Evolutionary conservation across 2,888 invertebrate species (phyloP).

Genomic region (Spodoptera exigua): DNA sequence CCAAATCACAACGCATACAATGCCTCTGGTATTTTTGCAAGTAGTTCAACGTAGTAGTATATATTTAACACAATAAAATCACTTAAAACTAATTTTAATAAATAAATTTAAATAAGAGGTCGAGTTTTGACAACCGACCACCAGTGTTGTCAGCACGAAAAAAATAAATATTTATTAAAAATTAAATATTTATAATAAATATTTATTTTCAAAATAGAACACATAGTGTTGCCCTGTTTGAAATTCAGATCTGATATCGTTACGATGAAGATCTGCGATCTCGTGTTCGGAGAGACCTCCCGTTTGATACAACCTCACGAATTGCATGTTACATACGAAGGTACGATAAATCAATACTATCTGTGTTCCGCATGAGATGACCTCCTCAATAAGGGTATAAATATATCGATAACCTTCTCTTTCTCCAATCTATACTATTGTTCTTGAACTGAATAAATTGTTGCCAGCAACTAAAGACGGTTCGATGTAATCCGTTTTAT

Average conservation of each 20-base stretch:
- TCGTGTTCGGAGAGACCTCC: slow-evolving; percentile 50
- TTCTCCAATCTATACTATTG: slow-evolving; percentile 16
- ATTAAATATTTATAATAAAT: no score
- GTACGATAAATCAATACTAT: slow-evolving; percentile 49
- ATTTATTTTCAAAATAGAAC: not conserved
- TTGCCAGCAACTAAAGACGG: not conserved
- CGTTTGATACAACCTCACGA: slow-evolving; percentile 54
- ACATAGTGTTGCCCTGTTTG: slow-evolving; percentile 5
- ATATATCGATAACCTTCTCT: slow-evolving; percentile 15
- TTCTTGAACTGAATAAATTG: slow-evolving; percentile 2
- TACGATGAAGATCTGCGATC: slow-evolving; percentile 36
- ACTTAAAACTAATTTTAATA: no score
- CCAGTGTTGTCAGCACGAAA: no score
- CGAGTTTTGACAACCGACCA: no score
- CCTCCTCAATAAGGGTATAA: slow-evolving; percentile 33
- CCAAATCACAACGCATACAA: no score
- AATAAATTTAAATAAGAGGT: no score
- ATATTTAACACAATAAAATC: no score
- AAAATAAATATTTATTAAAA: no score
- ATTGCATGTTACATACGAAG: slow-evolving; percentile 50
- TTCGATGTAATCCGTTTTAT: not conserved
- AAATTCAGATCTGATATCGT: slow-evolving; percentile 19
- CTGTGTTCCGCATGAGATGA: slow-evolving; percentile 33
- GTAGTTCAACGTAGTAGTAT: no score
- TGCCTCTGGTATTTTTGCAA: no score